These are phyloP conservation scores for Aurelia aurita complex sp. Pacific DNA, from an alignment of 30 jellyfish, hydroid and myxozoan species.

Conservation along the genomic window DNA sequence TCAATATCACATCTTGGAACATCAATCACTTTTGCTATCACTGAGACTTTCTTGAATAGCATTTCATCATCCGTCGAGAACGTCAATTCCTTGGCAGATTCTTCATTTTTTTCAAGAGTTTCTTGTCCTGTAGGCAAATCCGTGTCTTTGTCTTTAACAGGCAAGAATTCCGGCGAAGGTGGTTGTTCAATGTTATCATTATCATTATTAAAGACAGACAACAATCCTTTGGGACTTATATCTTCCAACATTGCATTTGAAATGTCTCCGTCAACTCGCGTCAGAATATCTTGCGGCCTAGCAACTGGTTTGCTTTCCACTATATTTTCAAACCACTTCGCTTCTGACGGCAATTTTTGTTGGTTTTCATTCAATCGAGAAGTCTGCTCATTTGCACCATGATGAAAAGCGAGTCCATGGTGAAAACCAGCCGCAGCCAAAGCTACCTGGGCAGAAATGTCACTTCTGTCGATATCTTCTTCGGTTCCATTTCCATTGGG, in stretches of 20 bases:
- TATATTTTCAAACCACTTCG: constrained; percentile 32
- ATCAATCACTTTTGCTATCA: neutral
- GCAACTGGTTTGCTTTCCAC: too few relatives aligned
- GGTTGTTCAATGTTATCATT: constrained; percentile 25
- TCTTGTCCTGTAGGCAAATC: neutral
- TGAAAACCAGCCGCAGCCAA: constrained; percentile 51
- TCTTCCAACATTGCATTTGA: too few relatives aligned
- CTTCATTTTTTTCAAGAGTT: neutral
- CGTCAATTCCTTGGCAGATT: neutral
- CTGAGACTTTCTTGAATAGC: neutral
- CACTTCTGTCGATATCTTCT: neutral
- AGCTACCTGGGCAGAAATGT: constrained; percentile 47
- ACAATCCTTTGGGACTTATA: too few relatives aligned
- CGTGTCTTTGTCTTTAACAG: constrained; percentile 34
- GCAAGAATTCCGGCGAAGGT: constrained; percentile 66
- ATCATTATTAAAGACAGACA: neutral
- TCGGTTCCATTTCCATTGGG: neutral
- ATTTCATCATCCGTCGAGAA: neutral
- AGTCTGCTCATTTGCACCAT: neutral
- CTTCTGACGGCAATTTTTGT: constrained; percentile 39
- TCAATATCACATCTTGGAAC: neutral
- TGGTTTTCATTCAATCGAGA: neutral
- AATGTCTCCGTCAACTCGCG: too few relatives aligned
- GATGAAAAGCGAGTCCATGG: neutral
- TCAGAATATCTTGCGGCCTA: too few relatives aligned